phyloP scores from a whole-genome alignment of 2,797 vertebrate species.

The Chelonia mydas region DNA sequence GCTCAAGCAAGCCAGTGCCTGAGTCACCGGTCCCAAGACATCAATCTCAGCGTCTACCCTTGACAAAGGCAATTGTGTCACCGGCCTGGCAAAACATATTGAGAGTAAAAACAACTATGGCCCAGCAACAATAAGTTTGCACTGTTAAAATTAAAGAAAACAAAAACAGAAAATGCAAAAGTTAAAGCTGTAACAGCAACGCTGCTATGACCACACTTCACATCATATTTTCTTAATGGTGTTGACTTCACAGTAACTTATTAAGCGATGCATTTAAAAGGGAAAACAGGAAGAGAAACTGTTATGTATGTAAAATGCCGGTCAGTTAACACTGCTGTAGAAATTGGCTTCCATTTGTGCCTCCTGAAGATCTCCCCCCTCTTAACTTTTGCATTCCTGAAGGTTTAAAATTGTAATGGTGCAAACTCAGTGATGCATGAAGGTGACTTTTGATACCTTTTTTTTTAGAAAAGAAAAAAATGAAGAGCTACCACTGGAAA shows the following conservation, averaged over 20 bases:
- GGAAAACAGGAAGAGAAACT: neutral
- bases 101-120: conserved; percentile 23
- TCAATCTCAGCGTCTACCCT: neutral
- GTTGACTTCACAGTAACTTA: neutral
- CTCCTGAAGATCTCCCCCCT: neutral
- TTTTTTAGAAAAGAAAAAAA: neutral
- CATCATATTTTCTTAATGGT: neutral
- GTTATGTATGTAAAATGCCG: fast-evolving
- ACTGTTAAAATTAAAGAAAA: neutral
- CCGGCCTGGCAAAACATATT: neutral
- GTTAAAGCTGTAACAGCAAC: neutral
- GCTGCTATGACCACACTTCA: neutral
- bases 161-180: neutral
- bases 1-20: neutral
- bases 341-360: neutral
- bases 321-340: neutral
- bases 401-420: neutral
- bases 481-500: neutral
- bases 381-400: neutral
- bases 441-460: neutral
- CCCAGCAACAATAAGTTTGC: neutral
- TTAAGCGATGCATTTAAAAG: neutral
- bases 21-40: neutral
- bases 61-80: conserved; percentile 5
- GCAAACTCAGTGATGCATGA: neutral